Percentiles rank a stretch among this genome's conserved stretches.
Conservation (phyloP, 1,140 invertebrate species). For the Teleogryllus occipitalis region DNA sequence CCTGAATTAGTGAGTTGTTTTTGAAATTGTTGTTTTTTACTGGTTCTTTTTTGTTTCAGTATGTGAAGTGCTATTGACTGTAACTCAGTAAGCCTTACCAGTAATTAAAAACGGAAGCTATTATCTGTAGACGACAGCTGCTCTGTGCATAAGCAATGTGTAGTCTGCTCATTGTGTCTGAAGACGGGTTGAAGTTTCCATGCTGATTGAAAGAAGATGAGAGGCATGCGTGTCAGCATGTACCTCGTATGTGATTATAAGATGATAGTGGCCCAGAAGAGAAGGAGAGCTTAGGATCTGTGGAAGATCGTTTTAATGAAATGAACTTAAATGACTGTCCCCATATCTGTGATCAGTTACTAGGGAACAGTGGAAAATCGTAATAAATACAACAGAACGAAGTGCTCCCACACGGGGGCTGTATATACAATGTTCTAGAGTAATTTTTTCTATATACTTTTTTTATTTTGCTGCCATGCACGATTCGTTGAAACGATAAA, state of each 20-base stretch:
- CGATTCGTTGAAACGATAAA: not conserved
- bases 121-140: slow-evolving; percentile 1
- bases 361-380: slow-evolving; percentile 3
- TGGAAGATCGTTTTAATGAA: not conserved
- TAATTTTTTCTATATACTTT: slow-evolving; percentile 11
- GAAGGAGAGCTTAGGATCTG: not conserved
- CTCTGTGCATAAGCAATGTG: not conserved
- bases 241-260: not conserved
- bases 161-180: not conserved
- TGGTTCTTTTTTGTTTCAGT: slow-evolving; percentile 10
- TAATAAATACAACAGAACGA: slow-evolving; percentile 5
- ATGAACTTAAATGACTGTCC: not conserved
- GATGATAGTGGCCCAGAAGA: not conserved
- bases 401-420: not conserved
- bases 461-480: slow-evolving; percentile 15
- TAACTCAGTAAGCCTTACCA: slow-evolving; percentile 7
- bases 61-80: slow-evolving; percentile 16
- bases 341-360: not conserved
- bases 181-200: not conserved
- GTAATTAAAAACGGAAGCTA: not conserved
- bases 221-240: not conserved
- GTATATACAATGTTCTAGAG: not conserved
- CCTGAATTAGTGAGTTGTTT: too few relatives aligned
- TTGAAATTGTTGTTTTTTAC: not conserved
- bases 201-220: not conserved